Evolutionary conservation across 2,888 invertebrate species (phyloP).

Genomic region (Matsumyia berberina): DNA sequence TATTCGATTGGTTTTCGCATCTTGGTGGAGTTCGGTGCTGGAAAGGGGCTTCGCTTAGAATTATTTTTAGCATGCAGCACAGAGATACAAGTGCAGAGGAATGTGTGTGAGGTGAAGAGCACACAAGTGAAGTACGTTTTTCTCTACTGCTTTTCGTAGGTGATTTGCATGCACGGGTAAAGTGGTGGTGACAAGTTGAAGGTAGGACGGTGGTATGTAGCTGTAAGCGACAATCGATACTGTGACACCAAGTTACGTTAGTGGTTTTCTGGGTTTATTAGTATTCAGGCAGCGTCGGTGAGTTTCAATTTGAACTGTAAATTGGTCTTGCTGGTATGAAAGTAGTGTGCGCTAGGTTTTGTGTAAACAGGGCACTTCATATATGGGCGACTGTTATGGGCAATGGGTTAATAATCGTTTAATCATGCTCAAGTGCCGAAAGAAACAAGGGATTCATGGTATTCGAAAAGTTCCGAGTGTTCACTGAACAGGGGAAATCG

Average conservation of each 20-base stretch:
- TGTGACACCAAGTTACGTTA: slow-evolving; percentile 51
- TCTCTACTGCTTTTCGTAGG: slow-evolving; percentile 22
- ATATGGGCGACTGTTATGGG: slow-evolving; percentile 20
- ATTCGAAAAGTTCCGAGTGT: too few relatives aligned
- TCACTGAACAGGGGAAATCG: too few relatives aligned
- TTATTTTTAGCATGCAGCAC: slow-evolving; percentile 24
- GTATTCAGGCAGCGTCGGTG: slow-evolving; percentile 62
- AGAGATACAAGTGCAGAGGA: neutral
- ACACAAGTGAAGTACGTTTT: slow-evolving; percentile 9
- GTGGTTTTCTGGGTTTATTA: slow-evolving; percentile 25
- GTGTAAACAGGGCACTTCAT: slow-evolving; percentile 46
- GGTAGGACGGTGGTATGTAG: slow-evolving; percentile 66
- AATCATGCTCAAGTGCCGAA: neutral
- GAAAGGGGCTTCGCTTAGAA: slow-evolving; percentile 23
- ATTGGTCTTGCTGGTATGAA: slow-evolving; percentile 53
- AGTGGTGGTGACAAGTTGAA: slow-evolving; percentile 46
- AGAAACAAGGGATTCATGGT: neutral
- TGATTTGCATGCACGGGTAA: slow-evolving; percentile 55
- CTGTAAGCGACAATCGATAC: slow-evolving; percentile 64
- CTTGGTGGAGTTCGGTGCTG: slow-evolving; percentile 17
- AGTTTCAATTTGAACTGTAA: slow-evolving; percentile 56
- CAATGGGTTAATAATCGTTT: slow-evolving; percentile 10
- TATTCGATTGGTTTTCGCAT: slow-evolving; percentile 46
- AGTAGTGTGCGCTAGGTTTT: slow-evolving; percentile 58
- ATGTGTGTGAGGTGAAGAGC: slow-evolving; percentile 46